These are phyloP conservation scores for Ctenosaura bakeri DNA, from an alignment of 2,797 vertebrate genomes.

Conservation along the genomic window DNA sequence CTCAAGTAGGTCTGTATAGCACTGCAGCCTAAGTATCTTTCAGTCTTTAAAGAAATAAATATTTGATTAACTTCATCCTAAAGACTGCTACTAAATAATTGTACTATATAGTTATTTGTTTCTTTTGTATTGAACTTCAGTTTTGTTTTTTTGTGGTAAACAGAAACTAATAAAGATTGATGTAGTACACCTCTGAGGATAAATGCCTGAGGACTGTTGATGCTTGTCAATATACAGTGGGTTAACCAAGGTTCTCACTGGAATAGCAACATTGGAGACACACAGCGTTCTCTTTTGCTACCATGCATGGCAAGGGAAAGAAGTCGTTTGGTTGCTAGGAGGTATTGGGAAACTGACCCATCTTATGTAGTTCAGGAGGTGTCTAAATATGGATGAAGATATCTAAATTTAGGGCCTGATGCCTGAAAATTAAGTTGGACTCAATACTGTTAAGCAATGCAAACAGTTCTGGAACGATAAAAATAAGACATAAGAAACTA, in stretches of 20 bases:
- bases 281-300: constrained; percentile 23
- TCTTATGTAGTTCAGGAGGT: background rate
- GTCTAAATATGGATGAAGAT: background rate
- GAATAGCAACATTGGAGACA: constrained; percentile 9
- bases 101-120: too few species aligned
- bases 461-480: background rate
- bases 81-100: background rate
- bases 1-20: too few species aligned
- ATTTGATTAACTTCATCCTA: background rate
- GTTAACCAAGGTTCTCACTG: background rate
- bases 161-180: background rate
- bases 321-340: constrained; percentile 20
- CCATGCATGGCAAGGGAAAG: background rate
- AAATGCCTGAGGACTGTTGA: background rate
- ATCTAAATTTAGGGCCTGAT: constrained; percentile 9
- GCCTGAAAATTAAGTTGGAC: constrained; percentile 30
- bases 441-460: background rate
- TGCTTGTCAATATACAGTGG: background rate
- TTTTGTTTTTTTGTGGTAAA: background rate
- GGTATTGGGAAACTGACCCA: constrained; percentile 18
- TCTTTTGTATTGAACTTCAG: background rate
- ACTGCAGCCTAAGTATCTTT: background rate
- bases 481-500: background rate
- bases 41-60: background rate
- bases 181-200: background rate